Evolutionary conservation across 2,888 invertebrate species (phyloP).

Genomic region (Zele albiditarsus): DNA sequence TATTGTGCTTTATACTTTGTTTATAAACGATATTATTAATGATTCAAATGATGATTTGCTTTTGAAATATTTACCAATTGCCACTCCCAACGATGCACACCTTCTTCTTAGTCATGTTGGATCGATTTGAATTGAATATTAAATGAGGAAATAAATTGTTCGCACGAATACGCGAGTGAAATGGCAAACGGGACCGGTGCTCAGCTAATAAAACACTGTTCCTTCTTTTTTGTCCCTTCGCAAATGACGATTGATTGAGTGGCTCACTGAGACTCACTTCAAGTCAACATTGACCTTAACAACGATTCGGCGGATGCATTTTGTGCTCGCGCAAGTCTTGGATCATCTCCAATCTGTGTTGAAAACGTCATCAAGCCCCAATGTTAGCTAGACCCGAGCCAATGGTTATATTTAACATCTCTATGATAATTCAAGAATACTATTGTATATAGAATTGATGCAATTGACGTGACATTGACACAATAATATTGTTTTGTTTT

Average conservation of each 20-base stretch:
- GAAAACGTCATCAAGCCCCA: slow-evolving; percentile 29
- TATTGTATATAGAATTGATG: slow-evolving; percentile 28
- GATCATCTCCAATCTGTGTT: slow-evolving; percentile 52
- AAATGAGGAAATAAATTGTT: not conserved
- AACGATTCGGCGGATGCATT: slow-evolving; percentile 48
- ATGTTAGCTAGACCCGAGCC: slow-evolving; percentile 41
- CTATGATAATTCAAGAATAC: slow-evolving; percentile 59
- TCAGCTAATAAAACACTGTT: slow-evolving; percentile 3
- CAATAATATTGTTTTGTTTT: slow-evolving; percentile 22
- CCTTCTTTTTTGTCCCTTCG: slow-evolving; percentile 20
- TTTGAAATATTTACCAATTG: slow-evolving; percentile 71
- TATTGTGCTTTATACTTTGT: not conserved
- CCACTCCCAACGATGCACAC: slow-evolving; percentile 76
- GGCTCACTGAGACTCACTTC: slow-evolving; percentile 60
- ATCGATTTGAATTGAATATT: slow-evolving; percentile 47
- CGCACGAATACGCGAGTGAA: not conserved
- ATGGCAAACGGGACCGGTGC: not conserved
- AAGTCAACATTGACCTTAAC: slow-evolving; percentile 64
- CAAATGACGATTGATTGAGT: slow-evolving; percentile 56
- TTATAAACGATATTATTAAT: not conserved
- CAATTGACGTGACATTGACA: slow-evolving; percentile 38
- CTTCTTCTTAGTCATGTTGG: slow-evolving; percentile 68
- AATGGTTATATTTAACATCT: slow-evolving; percentile 65
- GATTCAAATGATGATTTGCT: not conserved
- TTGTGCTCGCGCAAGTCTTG: slow-evolving; percentile 60